Evolutionary conservation across 2,797 vertebrate genomes (phyloP).

Genomic region (Acipenser transmontanus): DNA sequence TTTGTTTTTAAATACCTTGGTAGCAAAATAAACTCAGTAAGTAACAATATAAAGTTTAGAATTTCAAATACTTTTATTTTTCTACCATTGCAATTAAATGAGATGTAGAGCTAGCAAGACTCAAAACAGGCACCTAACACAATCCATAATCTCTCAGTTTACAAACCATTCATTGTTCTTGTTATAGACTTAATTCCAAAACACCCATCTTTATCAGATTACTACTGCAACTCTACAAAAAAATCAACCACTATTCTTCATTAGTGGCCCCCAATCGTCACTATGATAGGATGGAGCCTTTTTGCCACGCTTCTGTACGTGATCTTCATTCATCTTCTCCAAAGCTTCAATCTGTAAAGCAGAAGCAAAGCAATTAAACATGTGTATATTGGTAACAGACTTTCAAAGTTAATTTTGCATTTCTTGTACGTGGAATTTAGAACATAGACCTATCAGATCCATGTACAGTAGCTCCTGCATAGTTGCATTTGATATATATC

Average conservation of each 20-base stretch:
- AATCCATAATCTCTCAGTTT: no score
- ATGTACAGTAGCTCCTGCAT: no score
- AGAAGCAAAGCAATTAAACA: background rate
- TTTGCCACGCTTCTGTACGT: conserved; percentile 78
- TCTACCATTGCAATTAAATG: background rate
- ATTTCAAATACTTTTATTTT: background rate
- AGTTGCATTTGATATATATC: no score
- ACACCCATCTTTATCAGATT: no score
- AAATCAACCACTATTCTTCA: conserved; percentile 40
- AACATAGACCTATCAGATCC: no score
- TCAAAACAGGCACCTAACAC: background rate
- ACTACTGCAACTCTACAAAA: no score
- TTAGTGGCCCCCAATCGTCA: conserved; percentile 64
- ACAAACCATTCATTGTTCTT: no score
- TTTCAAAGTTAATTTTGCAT: background rate
- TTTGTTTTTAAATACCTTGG: no score
- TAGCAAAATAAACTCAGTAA: no score
- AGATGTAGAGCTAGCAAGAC: background rate
- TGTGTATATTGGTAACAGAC: background rate
- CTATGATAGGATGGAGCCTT: conserved; percentile 55
- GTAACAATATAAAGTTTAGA: no score
- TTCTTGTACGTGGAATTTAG: no score
- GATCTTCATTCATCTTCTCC: conserved; percentile 92
- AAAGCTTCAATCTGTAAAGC: conserved; percentile 76
- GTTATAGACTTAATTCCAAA: no score